These are phyloP conservation scores for Manduca sexta DNA, from an alignment of 1,140 invertebrate species.

Conservation along the genomic window DNA sequence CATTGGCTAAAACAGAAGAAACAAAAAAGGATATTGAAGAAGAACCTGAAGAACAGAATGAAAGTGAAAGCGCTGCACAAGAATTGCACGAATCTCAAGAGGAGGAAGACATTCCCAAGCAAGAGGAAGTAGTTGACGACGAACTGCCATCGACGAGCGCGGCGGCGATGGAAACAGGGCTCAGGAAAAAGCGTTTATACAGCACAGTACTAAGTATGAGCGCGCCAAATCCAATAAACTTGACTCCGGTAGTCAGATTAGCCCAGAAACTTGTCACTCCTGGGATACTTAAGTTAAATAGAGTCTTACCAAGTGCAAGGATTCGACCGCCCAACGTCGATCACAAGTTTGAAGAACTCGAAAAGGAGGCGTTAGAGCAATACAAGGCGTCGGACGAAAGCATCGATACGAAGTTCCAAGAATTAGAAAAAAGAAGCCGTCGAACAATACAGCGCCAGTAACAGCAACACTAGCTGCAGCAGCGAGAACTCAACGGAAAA, in stretches of 20 bases:
- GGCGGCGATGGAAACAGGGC: conserved; percentile 33
- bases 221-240: conserved; percentile 37
- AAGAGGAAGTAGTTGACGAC: conserved; percentile 32
- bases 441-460: conserved; percentile 66
- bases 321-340: conserved; percentile 44
- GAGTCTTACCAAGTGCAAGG: conserved; percentile 39
- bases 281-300: conserved; percentile 55
- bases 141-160: conserved; percentile 49
- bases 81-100: conserved; percentile 17
- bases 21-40: conserved; percentile 6
- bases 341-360: conserved; percentile 63
- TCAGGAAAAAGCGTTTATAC: conserved; percentile 57
- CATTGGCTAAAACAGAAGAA: conserved; percentile 17
- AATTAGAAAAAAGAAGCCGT: conserved; percentile 64
- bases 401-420: conserved; percentile 64
- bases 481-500: conserved; percentile 52
- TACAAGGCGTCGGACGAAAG: conserved; percentile 70
- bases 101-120: conserved; percentile 18
- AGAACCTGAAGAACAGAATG: conserved; percentile 16
- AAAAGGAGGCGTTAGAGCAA: conserved; percentile 68
- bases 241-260: conserved; percentile 40
- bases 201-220: conserved; percentile 64
- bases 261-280: conserved; percentile 53
- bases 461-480: conserved; percentile 67
- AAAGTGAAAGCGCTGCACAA: conserved; percentile 5